These are phyloP conservation scores for Biston betularia DNA, from an alignment of 2,888 invertebrate species.

Conservation along the genomic window DNA sequence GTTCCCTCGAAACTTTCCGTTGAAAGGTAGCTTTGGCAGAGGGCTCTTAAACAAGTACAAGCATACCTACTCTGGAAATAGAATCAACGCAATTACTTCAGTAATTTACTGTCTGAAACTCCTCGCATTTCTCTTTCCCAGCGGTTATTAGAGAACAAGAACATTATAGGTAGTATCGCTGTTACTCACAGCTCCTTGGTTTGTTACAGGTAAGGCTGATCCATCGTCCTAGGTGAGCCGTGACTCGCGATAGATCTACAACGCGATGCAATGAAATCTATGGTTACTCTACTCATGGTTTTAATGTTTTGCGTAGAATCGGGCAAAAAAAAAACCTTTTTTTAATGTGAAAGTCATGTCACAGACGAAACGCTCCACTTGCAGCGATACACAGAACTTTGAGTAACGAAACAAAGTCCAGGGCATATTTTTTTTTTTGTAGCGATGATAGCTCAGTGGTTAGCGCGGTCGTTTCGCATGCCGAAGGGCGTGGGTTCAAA, in stretches of 20 bases:
- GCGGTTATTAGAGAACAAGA: slow-evolving; percentile 13
- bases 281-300: neutral
- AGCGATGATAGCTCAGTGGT: too few species aligned
- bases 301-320: too few species aligned
- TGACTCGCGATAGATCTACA: neutral
- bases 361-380: too few species aligned
- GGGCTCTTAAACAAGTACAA: neutral
- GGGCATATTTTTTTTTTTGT: too few species aligned
- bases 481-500: too few species aligned
- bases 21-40: neutral
- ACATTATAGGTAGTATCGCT: slow-evolving; percentile 30
- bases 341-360: too few species aligned
- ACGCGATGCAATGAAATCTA: neutral
- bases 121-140: slow-evolving; percentile 17
- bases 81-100: slow-evolving; percentile 13
- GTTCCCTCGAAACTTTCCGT: too few species aligned
- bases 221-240: neutral
- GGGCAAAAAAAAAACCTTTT: too few species aligned
- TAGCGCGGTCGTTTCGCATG: too few species aligned
- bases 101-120: slow-evolving; percentile 19
- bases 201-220: slow-evolving; percentile 51
- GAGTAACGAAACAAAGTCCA: too few species aligned
- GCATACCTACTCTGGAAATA: slow-evolving; percentile 1
- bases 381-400: too few species aligned
- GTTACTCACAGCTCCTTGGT: slow-evolving; percentile 36